Conservation (phyloP, 2,888 invertebrate genomes). For the Meteorus cinctellus region DNA sequence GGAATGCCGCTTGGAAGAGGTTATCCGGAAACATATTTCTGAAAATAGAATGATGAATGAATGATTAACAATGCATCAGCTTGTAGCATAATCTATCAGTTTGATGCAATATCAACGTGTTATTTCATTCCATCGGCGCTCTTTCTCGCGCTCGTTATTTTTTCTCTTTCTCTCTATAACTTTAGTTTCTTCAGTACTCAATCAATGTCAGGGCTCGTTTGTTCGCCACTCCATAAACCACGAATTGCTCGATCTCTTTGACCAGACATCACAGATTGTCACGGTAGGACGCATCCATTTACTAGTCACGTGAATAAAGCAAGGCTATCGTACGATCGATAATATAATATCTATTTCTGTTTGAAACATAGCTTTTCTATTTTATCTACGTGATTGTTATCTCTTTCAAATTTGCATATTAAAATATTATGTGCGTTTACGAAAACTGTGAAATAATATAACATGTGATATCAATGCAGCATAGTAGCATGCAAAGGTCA, state of each 20-base stretch:
- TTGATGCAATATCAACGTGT: neutral
- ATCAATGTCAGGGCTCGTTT: conserved; percentile 37
- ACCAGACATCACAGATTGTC: conserved; percentile 34
- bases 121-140: conserved; percentile 18
- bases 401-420: neutral
- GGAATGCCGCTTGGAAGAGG: conserved; percentile 91
- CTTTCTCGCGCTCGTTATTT: conserved; percentile 9
- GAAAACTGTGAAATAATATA: neutral
- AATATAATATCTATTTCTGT: conserved; percentile 49
- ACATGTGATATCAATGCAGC: neutral
- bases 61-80: neutral
- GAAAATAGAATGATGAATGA: conserved; percentile 67
- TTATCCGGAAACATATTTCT: conserved; percentile 95
- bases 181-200: conserved; percentile 17
- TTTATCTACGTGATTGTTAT: neutral
- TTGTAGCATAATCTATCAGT: neutral
- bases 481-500: neutral
- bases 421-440: neutral
- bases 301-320: conserved; percentile 52
- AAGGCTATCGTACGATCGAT: conserved; percentile 49
- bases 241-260: conserved; percentile 30
- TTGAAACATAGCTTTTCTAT: conserved; percentile 19
- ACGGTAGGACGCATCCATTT: conserved; percentile 48
- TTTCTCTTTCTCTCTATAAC: neutral
- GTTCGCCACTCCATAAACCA: conserved; percentile 18